Base-by-base conservation (phyloP, 2,113 vertebrate genomes). In the Entomyzon cyanotis region DNA sequence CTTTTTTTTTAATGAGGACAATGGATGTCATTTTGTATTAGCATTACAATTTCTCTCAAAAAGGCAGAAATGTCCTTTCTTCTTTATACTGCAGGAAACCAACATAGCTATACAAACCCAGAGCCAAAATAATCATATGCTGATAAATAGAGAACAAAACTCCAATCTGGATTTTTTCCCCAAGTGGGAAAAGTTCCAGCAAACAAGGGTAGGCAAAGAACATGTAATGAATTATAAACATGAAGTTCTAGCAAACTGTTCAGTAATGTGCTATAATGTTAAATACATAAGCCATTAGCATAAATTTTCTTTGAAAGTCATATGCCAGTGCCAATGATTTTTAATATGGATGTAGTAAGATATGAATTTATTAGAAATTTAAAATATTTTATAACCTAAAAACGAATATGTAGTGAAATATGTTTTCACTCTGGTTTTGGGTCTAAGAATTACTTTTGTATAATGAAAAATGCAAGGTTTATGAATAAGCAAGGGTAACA, bases 141-240 rank as follows among this genome's bases (percentile, higher is more conserved):
- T 97, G 95, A 91, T 96, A 97, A 97, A 97, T 13, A 91, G 81
- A 95, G 93, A 95, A 97, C 84, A 97, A 98, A 97, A 95, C 73
- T 97, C 87, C 87, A 83, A 93, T 90, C 90, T 97, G 92, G 94
- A 93, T 86, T 89, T 97, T 95, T 94, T 75, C 90, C 78, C 60
- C 78, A 83, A 92, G 77, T 35, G 69, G 90, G 89, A 92, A 96
- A 87, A 73, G 74, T 94, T 96, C 84, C 68, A 85, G 94, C 46
- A 93, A 95, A 50, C 58, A 50, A 96, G 71, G 62, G 75, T 7
- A 91, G 85, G 71, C 37, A 84, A 80, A 83, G 94, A 92, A 81
- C 2, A 3, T 79, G 71, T 85, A 60, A 88, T 68, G 59, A 78
- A 87, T 96, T 94, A 93, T 88, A 97, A 95, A 96, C 16, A 49